These are phyloP conservation scores for Passer domesticus DNA, from an alignment of 2,113 vertebrate species.

Conservation along the genomic window DNA sequence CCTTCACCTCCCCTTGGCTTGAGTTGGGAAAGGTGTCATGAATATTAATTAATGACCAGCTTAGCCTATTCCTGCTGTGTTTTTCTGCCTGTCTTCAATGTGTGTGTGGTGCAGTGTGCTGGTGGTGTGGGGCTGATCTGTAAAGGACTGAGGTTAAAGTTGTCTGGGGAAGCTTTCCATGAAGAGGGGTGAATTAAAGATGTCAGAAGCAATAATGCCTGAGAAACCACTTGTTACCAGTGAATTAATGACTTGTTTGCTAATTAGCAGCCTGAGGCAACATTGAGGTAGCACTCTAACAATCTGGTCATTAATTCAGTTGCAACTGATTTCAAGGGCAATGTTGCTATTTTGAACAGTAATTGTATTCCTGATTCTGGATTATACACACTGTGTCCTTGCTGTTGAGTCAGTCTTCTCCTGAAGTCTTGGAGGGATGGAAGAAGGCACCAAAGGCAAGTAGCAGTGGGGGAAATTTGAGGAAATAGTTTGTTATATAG, in stretches of 20 bases:
- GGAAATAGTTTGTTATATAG: neutral
- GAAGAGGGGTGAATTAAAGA: conserved; percentile 43
- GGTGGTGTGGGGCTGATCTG: neutral
- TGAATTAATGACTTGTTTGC: conserved; percentile 70
- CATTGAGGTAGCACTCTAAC: conserved; percentile 42
- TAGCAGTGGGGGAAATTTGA: neutral
- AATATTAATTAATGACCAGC: neutral
- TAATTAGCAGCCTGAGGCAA: conserved; percentile 67
- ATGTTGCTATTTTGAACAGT: conserved; percentile 58
- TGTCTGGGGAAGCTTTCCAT: conserved; percentile 22
- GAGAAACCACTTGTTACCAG: conserved; percentile 64
- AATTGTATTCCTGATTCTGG: conserved; percentile 37
- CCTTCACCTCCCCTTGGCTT: neutral
- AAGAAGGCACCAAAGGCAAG: neutral
- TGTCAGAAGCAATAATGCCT: conserved; percentile 52
- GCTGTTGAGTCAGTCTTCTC: neutral
- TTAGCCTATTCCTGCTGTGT: neutral
- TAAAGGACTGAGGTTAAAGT: conserved; percentile 1
- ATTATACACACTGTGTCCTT: neutral
- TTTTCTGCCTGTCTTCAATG: neutral
- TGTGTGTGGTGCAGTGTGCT: neutral
- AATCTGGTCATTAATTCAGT: conserved; percentile 65
- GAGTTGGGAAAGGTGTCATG: neutral
- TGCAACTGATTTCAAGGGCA: conserved; percentile 58
- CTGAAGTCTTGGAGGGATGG: neutral